phyloP scores from a whole-genome alignment of 2,797 vertebrate species.

The Acrossocheilus fasciatus region DNA sequence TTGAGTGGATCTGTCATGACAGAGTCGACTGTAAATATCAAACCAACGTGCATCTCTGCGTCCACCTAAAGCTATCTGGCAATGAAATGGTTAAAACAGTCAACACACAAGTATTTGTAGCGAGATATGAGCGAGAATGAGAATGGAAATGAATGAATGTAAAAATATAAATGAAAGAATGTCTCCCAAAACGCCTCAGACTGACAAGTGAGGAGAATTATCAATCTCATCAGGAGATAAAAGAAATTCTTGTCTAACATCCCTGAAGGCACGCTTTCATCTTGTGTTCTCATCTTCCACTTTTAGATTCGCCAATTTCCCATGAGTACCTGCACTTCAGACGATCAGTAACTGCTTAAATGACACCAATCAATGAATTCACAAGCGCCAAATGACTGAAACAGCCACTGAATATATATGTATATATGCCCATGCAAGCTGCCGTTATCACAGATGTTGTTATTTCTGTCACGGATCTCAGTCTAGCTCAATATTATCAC shows the following conservation, averaged over 20 bases:
- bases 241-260: conserved; percentile 43
- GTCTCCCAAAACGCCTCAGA: conserved; percentile 8
- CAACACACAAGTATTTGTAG: conserved; percentile 31
- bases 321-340: conserved; percentile 15
- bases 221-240: conserved; percentile 59
- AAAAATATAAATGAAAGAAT: neutral
- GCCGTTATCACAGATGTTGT: neutral
- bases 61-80: conserved; percentile 62
- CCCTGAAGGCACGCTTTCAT: conserved; percentile 51
- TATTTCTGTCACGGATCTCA: conserved; percentile 6
- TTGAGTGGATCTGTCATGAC: conserved; percentile 63
- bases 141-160: neutral
- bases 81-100: conserved; percentile 55
- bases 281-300: conserved; percentile 55
- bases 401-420: neutral
- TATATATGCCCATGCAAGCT: neutral
- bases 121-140: neutral
- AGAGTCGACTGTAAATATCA: conserved; percentile 62
- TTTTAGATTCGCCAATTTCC: conserved; percentile 37
- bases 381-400: neutral
- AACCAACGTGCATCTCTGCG: conserved; percentile 68
- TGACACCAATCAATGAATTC: conserved; percentile 18
- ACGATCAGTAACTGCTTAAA: neutral
- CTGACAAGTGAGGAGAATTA: conserved; percentile 52
- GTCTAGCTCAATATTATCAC: neutral